Evolutionary conservation across 1,140 invertebrate genomes (phyloP).

Genomic region (Polypedilum pembai): DNA sequence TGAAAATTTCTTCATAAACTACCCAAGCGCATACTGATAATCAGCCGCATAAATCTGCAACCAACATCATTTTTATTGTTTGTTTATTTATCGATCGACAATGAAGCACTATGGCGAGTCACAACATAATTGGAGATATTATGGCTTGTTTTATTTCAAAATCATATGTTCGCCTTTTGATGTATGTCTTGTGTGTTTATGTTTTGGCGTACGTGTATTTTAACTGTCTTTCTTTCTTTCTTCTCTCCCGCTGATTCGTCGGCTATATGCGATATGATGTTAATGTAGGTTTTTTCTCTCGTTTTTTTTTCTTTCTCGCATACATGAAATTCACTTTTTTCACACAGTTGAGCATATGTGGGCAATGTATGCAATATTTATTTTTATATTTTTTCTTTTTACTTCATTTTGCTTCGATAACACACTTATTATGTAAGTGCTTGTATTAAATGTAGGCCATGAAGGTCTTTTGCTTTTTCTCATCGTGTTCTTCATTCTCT

Average conservation of each 20-base stretch:
- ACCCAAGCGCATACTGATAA: neutral
- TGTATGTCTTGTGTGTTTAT: slow-evolving; percentile 18
- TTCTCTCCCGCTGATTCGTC: slow-evolving; percentile 9
- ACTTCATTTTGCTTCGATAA: slow-evolving; percentile 25
- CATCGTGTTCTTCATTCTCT: neutral
- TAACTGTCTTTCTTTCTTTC: neutral
- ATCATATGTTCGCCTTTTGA: slow-evolving; percentile 8
- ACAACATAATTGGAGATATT: neutral
- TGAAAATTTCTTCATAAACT: neutral
- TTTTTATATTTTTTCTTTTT: slow-evolving; percentile 15
- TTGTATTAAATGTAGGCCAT: slow-evolving; percentile 6
- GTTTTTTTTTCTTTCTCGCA: neutral
- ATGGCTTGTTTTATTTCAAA: slow-evolving; percentile 8
- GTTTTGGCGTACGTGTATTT: slow-evolving; percentile 16
- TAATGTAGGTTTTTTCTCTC: slow-evolving; percentile 24
- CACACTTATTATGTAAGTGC: neutral
- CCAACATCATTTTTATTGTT: neutral
- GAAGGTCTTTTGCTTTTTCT: neutral
- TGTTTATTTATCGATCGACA: neutral
- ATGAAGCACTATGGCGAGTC: neutral
- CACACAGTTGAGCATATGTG: neutral
- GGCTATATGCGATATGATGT: neutral
- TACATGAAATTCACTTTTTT: neutral
- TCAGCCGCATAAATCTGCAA: neutral
- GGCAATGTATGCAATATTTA: slow-evolving; percentile 12